Base-by-base conservation (phyloP, 1,140 invertebrate species). In the Helicoverpa armigera region DNA sequence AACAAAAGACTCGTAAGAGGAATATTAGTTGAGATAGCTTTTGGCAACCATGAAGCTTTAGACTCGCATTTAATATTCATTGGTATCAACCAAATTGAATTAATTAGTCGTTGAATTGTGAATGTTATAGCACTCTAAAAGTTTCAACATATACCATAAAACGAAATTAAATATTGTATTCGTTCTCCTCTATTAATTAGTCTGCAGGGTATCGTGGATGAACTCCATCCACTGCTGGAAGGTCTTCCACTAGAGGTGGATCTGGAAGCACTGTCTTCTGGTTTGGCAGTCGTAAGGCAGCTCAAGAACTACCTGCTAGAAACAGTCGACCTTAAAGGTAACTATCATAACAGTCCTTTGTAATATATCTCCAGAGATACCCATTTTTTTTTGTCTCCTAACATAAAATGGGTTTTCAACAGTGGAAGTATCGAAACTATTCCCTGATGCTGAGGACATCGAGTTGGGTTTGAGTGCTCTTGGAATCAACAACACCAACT, bases 401-500 rank as follows among this genome's bases (percentile, higher is more conserved):
- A 43, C 14, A 10, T 48, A 5, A 29, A 18, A 72, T 14, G 50
- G 58, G 70, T 74, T 75, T 72, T 12, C 87, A 84, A 0, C 82
- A 94, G 92, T 92, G 56, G 82, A 86, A 61, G 81, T 93, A 18
- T 86, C 85, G 0, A 61, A 88, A 7, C 23, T 91, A 75, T 91
- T 93, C 51, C 82, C 87, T 5, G 82, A 86, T 31, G 81, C 85
- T 53, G 89, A 91, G 0, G 69, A 53, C 0, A 67, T 94, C 63
- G 92, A 93, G 79, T n/a, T 70, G 1, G 83, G 82, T 1, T 73
- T 94, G 5, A 88, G 63, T 11, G 50, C 80, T 0, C 78, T 92
- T 2, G 93, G 93, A 7, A 87, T 94, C 76, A 94, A 94, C 81
- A 91, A 94, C 79, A 93, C 92, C 48, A 91, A 93, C 74, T 93